Evolutionary conservation across 2,888 invertebrate genomes (phyloP), one percentile per base, ranked within the genome.

Genomic region (Serripes groenlandicus): DNA sequence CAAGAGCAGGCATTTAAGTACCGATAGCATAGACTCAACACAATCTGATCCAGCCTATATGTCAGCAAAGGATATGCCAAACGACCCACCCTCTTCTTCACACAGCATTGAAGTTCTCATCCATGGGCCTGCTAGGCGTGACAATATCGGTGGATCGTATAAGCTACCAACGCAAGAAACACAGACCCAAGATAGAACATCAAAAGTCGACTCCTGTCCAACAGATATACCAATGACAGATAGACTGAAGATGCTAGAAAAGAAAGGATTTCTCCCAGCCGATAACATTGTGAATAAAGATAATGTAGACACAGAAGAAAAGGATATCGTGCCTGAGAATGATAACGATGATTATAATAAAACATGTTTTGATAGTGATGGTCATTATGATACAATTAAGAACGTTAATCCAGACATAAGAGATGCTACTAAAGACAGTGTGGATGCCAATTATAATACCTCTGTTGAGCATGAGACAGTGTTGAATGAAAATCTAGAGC

Each of bases 31-130:
- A 30, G 91, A 90, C 68, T 92, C 93, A 2, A 89, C 90, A 23
- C 91, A 93, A 81, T 93, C 93, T 23, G 92, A 91, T 30, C 92
- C 91, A 0, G 88, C 89, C 34, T 88, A 88, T 74, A 80, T 87
- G 7, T 90, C 91, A 1, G 78, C 77, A 18, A 89, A 86, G 71
- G 90, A 92, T 52, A 79, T 89, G 3, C 69, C 74, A 15, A 83
- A 74, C 9, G 83, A 75, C 1, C 78, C 71, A 9, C 86, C 88
- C 28, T 82, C 90, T n/a, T 89, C 92, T 1, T 92, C 92, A 42
- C 91, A 91, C 62, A 93, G 93, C 73, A 92, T 93, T 70, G 93
- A 93, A 78, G 93, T 93, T 4, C 83, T 93, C 9, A 86, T 93
- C 32, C 90, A 92, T 78, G 86, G 86, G 7, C 78, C 83, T 28